Evolutionary conservation across 2,113 vertebrate genomes (phyloP), one percentile per base, ranked within the genome.

Genomic region (Apodemus speciosus): DNA sequence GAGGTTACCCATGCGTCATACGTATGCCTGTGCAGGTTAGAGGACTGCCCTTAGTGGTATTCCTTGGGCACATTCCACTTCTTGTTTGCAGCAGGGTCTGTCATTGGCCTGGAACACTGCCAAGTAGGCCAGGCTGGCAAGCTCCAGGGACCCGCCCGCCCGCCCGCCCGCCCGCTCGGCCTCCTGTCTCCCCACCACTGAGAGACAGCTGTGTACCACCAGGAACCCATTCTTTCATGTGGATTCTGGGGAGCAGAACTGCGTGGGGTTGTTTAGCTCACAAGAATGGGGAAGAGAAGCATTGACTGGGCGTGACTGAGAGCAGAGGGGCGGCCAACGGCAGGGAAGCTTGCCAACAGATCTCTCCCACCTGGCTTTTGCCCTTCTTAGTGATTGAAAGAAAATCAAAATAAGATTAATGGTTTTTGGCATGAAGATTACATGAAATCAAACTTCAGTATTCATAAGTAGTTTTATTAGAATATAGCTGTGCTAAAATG

Each of bases 391-490:
- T 94, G 35, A 49, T 81, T 93, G 68, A 51, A 75, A 25, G 60
- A 56, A 73, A 90, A 92, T 4, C 16, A 79, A 53, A 79, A 11
- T 51, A 76, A 53, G 51, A n/a, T 25, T 60, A 79, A 35, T 85
- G 35, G 71, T 85, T 95, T 75, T 79, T 87, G 46, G 81, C 15
- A 66, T 58, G 51, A n/a, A 75, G 81, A 90, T 92, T 58, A 94
- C 32, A 35, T 85, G 72, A 85, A 35, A 77, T 53, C 30, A 35
- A 53, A 35, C 30, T 20, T 77, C 27, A 51, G 73, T 76, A 27
- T 32, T 51, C 73, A 51, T 18, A 20, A 79, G 46, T 73, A 84
- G 53, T 77, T 93, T 79, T 88, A 79, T 91, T 89, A 46, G 58
- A 69, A 72, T 46, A 81, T 11, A 81, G 32, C 56, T 89, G 4